Base-by-base conservation (phyloP, 2,797 vertebrate species). In the Neostethus bicornis region DNA sequence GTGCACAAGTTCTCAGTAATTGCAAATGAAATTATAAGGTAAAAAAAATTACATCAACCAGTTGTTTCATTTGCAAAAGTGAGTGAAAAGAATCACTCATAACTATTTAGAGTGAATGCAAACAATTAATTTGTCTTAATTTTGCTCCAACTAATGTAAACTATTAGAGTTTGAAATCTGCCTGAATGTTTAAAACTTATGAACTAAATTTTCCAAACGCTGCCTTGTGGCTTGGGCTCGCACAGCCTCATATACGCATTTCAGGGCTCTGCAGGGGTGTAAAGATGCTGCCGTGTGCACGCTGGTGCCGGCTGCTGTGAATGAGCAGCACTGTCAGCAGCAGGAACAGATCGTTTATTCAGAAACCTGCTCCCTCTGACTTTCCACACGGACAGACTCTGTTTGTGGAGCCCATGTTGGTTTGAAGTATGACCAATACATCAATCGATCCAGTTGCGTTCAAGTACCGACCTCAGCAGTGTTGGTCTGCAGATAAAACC, bases 261-360 rank as follows among this genome's bases (percentile, higher is more conserved):
- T 21, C 12, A 11, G 17, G 41, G 23, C 29, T 45, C 42, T 38
- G 57, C 47, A 28, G 64, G 31, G 28, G 32, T 54, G 13, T 1
- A 23, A 4, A 37, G 44, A 11, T 20, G 21, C 25, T 31, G 23
- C 34, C 10, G 19, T 24, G 23, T 31, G 16, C n/a, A 23, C 23
- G 23, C 35, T 10, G 25, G 24, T 13, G 7, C 31, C 35, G 20
- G 39, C n/a, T 13, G 29, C 8, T 39, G 12, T 69, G 59, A 77
- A 73, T 47, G 54, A 63, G 62, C 51, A 29, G 31, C 59, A 19
- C 58, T 60, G 62, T 76, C 54, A 61, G 59, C 59, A 24, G 38
- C n/a, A 71, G 4, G 23, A 60, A 71, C 67, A 67, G 47, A 38
- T 54, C 25, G 46, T 51, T 75, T 60, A 71, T 67, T 71, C 63